Conservation (phyloP, 1,140 invertebrate genomes). For the Monomorium pharaonis region DNA sequence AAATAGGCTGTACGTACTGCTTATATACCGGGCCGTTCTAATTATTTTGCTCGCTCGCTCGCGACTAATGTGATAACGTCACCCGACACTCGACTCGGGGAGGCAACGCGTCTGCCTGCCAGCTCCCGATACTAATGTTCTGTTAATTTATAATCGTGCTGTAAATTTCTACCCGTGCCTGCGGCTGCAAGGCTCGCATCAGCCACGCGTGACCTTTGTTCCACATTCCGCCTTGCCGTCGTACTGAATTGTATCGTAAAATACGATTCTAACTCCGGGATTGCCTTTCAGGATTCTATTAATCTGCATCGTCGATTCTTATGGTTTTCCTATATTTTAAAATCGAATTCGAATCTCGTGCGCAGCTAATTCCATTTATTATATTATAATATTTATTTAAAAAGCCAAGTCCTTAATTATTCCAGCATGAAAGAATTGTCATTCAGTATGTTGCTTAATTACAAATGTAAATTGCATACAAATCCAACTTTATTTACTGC, state of each 20-base stretch:
- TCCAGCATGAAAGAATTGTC: background rate
- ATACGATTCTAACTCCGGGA: background rate
- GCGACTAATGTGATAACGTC: slow-evolving; percentile 79
- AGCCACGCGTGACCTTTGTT: slow-evolving; percentile 47
- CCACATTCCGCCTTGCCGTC: background rate
- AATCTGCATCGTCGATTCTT: background rate
- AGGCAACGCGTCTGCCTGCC: slow-evolving; percentile 66
- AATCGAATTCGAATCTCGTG: background rate
- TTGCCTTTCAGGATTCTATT: background rate
- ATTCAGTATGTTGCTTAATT: slow-evolving; percentile 1
- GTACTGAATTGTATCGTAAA: background rate
- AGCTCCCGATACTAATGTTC: slow-evolving; percentile 74
- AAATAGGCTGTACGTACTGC: slow-evolving; percentile 68
- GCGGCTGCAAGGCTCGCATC: slow-evolving; percentile 18
- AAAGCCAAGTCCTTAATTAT: background rate
- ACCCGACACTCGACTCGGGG: slow-evolving; percentile 64
- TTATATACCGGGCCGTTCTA: slow-evolving; percentile 70
- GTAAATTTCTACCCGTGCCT: slow-evolving; percentile 66
- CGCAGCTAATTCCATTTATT: background rate
- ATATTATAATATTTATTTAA: slow-evolving; percentile 14
- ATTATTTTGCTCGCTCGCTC: slow-evolving; percentile 81
- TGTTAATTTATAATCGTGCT: slow-evolving; percentile 79
- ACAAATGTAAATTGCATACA: background rate
- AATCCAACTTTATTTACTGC: background rate
- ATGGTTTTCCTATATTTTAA: background rate